Evolutionary conservation across 1,140 invertebrate species (phyloP).

Genomic region (Cotesia chilonis): DNA sequence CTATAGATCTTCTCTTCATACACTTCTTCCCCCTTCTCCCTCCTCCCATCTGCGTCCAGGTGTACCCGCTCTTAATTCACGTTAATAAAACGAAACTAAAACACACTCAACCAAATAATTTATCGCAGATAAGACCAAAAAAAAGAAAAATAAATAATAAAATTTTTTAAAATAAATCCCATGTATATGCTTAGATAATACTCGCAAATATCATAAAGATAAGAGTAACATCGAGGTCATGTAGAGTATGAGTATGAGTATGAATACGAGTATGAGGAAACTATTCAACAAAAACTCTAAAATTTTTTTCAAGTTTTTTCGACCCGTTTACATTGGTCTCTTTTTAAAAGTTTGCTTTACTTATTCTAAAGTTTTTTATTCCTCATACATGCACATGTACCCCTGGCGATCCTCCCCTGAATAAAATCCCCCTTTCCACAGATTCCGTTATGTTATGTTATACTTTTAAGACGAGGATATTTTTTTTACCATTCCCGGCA

Average conservation of each 20-base stretch:
- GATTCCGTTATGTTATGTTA: conserved; percentile 56
- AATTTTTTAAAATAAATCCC: conserved; percentile 47
- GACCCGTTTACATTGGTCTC: neutral
- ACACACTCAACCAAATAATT: neutral
- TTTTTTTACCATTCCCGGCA: conserved; percentile 29
- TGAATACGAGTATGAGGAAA: conserved; percentile 40
- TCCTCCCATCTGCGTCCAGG: neutral
- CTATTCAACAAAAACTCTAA: conserved; percentile 47
- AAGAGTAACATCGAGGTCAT: conserved; percentile 47
- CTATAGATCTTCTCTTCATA: neutral
- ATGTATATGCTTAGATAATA: conserved; percentile 58
- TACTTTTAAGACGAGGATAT: conserved; percentile 50
- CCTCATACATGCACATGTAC: neutral
- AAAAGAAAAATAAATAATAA: neutral
- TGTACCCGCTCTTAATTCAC: neutral
- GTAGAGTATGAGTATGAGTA: conserved; percentile 11
- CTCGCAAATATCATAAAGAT: conserved; percentile 67
- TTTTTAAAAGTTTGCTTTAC: too few relatives aligned
- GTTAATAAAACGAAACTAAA: neutral
- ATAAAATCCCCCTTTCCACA: conserved; percentile 39
- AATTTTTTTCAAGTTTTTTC: conserved; percentile 23
- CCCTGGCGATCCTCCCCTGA: neutral
- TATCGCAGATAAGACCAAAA: neutral
- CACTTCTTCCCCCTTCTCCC: neutral
- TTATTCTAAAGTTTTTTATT: neutral